phyloP scores from a whole-genome alignment of 2,113 vertebrate genomes.

The Nothobranchius kuhntae region DNA sequence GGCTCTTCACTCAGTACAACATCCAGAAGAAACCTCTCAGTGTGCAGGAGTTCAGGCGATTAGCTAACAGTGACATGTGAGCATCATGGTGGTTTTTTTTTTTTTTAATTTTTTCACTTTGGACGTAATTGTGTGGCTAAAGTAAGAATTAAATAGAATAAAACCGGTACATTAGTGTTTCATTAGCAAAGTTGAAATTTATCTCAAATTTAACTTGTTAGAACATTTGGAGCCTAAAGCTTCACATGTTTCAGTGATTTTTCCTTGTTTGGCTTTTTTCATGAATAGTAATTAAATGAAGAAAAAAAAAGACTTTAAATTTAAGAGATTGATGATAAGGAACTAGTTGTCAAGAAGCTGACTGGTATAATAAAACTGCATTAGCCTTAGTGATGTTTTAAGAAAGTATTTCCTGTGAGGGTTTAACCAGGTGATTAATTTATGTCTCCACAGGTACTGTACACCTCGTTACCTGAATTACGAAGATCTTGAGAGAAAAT shows the following conservation, averaged over 20 bases:
- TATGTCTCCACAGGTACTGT: conserved; percentile 83
- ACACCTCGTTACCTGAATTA: conserved; percentile 97
- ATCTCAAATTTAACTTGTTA: neutral
- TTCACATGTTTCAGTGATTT: neutral
- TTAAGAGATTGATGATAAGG: neutral
- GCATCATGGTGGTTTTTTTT: conserved; percentile 33
- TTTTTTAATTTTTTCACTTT: no score
- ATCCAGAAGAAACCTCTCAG: conserved; percentile 97
- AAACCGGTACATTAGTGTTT: no score
- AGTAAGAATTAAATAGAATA: no score
- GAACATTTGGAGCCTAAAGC: no score
- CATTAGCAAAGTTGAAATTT: neutral
- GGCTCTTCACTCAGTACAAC: conserved; percentile 97
- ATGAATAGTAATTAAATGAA: neutral
- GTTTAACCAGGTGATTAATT: neutral
- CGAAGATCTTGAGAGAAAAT: conserved; percentile 97
- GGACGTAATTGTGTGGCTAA: neutral
- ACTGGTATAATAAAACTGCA: neutral
- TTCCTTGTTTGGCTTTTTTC: neutral
- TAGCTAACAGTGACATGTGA: conserved; percentile 96
- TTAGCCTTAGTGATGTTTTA: neutral
- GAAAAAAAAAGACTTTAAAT: neutral
- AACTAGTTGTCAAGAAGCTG: neutral
- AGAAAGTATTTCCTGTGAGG: no score
- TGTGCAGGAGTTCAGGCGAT: conserved; percentile 92